Evolutionary conservation across 2,797 vertebrate species (phyloP), one percentile per base, ranked within the genome.

Genomic region (Pogonophryne albipinna): DNA sequence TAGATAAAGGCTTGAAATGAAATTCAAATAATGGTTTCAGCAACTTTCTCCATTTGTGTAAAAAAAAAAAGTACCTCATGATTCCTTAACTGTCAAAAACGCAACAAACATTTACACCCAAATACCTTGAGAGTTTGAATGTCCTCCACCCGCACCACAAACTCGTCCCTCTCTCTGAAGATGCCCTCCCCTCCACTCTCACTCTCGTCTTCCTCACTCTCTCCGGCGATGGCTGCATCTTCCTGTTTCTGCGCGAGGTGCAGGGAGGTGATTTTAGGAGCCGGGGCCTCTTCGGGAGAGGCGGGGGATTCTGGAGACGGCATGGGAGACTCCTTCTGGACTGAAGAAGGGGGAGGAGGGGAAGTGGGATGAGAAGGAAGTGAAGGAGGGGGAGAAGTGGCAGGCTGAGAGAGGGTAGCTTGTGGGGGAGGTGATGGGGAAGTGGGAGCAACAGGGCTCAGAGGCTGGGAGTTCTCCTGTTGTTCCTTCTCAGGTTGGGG

Each of bases 101-200:
- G 13, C 2, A 44, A 23, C 13, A 65, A 4, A 27, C 5, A 27
- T 15, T 59, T 44, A 2, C 42, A 47, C 14, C 38, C 15, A 79
- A 55, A 64, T 92, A 98, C 97, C 97, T 97, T 98, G 12, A 98
- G 95, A 10, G 95, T 96, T 17, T 94, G 94, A 71, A 98, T 97
- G 91, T 98, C 97, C 69, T 98, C 97, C 0, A 96, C 96, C 0
- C 97, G 95, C 75, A 98, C 96, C 75, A 98, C 97, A 71, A 98
- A 98, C 87, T 98, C 97, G 7, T 98, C 97, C 5, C 97, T 93
- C 79, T 98, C 96, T 3, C 97, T 94, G 88, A 98, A 98, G 90
- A 98, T 98, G n/a, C 97, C 97, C 82, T 98, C 97, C 0, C 97
- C 97, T 0, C 96, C 96, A 1, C 97, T 98, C 90, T 97, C 97